These are phyloP conservation scores for Antrozous pallidus DNA, from an alignment of 2,797 vertebrate genomes.

Conservation along the genomic window DNA sequence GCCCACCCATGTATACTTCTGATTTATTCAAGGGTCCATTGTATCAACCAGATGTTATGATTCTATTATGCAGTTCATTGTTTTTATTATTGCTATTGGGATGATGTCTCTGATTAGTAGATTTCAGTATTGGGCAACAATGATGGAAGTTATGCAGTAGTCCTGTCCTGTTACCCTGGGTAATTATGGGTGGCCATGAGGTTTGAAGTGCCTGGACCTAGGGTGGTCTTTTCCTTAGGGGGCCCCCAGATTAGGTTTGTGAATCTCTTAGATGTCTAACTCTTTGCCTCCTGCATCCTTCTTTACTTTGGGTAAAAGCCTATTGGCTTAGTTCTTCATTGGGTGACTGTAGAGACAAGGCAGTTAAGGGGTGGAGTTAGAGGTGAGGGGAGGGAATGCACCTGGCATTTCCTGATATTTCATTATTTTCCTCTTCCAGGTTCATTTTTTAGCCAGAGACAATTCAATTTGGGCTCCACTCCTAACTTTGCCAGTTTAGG, in stretches of 20 bases:
- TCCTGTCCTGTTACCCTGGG: background rate
- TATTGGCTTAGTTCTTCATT: slow-evolving; percentile 1
- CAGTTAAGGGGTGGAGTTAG: slow-evolving; percentile 4
- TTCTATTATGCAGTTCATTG: background rate
- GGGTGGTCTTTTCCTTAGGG: background rate
- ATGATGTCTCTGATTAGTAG: background rate
- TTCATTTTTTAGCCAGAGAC: slow-evolving; percentile 23
- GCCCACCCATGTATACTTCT: background rate
- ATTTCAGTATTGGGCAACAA: background rate
- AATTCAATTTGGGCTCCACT: slow-evolving; percentile 46
- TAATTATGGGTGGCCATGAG: background rate
- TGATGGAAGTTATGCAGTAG: background rate
- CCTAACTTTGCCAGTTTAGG: slow-evolving; percentile 39
- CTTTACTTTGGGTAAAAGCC: slow-evolving; percentile 44
- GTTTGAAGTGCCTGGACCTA: slow-evolving; percentile 2
- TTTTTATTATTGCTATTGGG: background rate
- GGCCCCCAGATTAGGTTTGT: background rate
- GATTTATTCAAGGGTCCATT: background rate
- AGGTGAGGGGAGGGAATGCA: slow-evolving; percentile 39
- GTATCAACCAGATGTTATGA: background rate
- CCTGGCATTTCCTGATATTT: slow-evolving; percentile 50
- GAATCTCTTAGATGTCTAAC: slow-evolving; percentile 16
- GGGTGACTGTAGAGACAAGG: slow-evolving; percentile 47
- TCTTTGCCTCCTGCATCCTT: background rate
- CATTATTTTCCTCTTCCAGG: background rate